phyloP scores from a whole-genome alignment of 37 sponge, comb jelly and placozoan genomes.

The Ianthella basta region DNA sequence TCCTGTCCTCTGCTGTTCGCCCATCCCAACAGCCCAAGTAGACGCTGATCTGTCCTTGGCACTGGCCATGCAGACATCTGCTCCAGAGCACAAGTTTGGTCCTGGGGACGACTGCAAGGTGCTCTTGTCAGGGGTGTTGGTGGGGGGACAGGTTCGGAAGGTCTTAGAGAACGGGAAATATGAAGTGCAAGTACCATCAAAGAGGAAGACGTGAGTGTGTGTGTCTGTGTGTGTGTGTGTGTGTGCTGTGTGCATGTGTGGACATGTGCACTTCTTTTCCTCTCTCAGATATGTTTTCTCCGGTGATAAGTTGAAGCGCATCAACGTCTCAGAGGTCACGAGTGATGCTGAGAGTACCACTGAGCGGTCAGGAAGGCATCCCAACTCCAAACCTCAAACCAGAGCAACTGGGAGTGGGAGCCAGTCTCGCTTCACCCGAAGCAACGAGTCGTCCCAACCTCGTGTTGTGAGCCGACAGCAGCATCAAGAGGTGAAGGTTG shows the following conservation, averaged over 20 bases:
- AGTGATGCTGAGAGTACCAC: not conserved
- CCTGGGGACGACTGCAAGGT: slow-evolving; percentile 14
- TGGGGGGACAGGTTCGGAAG: not conserved
- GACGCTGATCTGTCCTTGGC: not conserved
- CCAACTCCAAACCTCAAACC: too few species aligned
- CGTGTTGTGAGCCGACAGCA: too few species aligned
- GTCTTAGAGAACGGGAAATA: not conserved
- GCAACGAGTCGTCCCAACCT: too few species aligned
- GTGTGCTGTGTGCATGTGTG: not conserved
- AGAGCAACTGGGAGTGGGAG: too few species aligned
- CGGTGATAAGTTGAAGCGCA: not conserved
- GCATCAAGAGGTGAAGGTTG: too few species aligned
- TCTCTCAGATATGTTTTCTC: not conserved
- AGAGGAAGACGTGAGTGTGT: slow-evolving; percentile 11
- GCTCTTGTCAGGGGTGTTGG: not conserved
- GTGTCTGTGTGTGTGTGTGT: slow-evolving; percentile 32
- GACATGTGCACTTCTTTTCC: not conserved
- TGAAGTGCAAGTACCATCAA: not conserved
- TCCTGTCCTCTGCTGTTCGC: too few species aligned
- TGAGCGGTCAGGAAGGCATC: not conserved
- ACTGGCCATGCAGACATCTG: not conserved
- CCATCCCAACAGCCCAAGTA: not conserved
- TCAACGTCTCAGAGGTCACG: not conserved
- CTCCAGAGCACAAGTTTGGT: not conserved
- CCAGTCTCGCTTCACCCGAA: too few species aligned